These are phyloP conservation scores for Nansenia antarctica DNA, from an alignment of 2,113 vertebrate species.

Conservation along the genomic window DNA sequence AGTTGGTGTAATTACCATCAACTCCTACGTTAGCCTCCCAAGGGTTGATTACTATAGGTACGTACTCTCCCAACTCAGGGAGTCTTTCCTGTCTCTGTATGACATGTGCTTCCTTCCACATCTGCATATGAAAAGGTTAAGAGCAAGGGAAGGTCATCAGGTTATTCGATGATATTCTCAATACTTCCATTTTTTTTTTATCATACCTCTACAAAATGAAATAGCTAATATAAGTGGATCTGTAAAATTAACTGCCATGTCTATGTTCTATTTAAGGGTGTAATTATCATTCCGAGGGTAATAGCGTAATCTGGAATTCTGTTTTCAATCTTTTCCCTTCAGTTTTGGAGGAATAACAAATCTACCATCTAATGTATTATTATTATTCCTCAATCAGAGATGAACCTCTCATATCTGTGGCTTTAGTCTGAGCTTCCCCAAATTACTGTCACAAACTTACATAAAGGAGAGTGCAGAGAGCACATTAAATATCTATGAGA, in stretches of 20 bases:
- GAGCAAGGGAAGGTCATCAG: neutral
- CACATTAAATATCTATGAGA: slow-evolving; percentile 55
- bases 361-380: slow-evolving; percentile 6
- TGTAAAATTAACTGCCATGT: neutral
- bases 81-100: neutral
- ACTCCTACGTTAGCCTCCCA: neutral
- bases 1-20: slow-evolving; percentile 10
- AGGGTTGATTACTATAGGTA: slow-evolving; percentile 7
- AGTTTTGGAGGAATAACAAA: slow-evolving; percentile 38
- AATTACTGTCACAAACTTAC: slow-evolving; percentile 52
- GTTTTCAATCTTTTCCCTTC: slow-evolving; percentile 8
- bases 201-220: slow-evolving; percentile 12
- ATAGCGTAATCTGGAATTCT: slow-evolving; percentile 25
- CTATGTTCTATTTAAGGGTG: slow-evolving; percentile 18
- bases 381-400: slow-evolving; percentile 3
- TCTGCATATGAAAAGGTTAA: slow-evolving; percentile 4
- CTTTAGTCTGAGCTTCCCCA: neutral
- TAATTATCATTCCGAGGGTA: slow-evolving; percentile 46
- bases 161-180: slow-evolving; percentile 8
- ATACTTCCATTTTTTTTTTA: neutral
- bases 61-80: neutral
- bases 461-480: slow-evolving; percentile 38
- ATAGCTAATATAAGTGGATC: slow-evolving; percentile 12
- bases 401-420: neutral
- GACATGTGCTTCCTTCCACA: neutral